Percentiles rank a stretch among this genome's conserved stretches.
Evolutionary conservation across 2,113 vertebrate species (phyloP).

Genomic region (Callithrix jacchus): DNA sequence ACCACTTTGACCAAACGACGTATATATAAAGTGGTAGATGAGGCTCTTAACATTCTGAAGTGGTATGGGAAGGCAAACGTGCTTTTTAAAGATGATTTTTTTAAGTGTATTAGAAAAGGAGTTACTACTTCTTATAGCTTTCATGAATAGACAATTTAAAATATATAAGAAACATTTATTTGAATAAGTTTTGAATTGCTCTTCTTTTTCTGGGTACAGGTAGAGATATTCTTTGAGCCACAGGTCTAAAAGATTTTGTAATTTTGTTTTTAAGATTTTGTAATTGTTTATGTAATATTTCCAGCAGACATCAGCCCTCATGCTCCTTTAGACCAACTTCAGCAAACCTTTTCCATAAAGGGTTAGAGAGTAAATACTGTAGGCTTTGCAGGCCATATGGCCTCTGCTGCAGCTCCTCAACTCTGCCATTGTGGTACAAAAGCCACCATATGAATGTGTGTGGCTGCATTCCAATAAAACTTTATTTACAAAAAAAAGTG

Average conservation of each 20-base stretch:
- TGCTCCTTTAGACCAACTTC: neutral
- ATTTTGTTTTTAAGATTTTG: neutral
- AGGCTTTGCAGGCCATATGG: neutral
- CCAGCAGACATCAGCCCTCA: neutral
- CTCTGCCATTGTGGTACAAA: neutral
- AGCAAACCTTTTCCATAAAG: neutral
- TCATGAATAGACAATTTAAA: neutral
- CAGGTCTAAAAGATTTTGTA: neutral
- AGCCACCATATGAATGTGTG: neutral
- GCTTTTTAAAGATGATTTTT: neutral
- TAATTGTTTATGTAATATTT: constrained; percentile 49
- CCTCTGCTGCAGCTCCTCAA: neutral
- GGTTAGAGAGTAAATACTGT: neutral
- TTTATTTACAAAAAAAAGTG: constrained; percentile 8
- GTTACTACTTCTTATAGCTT: neutral
- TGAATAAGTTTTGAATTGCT: neutral
- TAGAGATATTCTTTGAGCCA: neutral
- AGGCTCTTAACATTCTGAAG: neutral
- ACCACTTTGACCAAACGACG: constrained; percentile 14
- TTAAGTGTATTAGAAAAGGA: neutral
- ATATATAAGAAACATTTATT: constrained; percentile 22
- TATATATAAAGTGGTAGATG: neutral
- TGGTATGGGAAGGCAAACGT: neutral
- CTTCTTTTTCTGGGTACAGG: neutral
- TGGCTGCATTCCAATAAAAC: neutral